Percentiles rank a stretch among this genome's conserved stretches.
Evolutionary conservation across 2,888 invertebrate species (phyloP).

Genomic region (Melieria omissa): DNA sequence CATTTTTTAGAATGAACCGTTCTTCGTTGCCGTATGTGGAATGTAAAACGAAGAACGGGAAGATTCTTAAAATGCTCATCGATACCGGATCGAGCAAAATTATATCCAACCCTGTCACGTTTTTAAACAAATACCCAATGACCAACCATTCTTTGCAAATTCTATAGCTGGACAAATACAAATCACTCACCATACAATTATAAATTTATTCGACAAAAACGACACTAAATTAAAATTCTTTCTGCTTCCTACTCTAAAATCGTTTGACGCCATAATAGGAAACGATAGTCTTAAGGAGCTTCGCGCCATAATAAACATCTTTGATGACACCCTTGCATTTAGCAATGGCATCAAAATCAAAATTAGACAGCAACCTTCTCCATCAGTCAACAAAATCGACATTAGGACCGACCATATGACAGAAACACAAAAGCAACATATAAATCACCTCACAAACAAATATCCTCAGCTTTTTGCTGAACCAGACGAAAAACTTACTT

Average conservation of each 20-base stretch:
- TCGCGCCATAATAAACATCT: background rate
- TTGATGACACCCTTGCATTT: too few species aligned
- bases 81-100: slow-evolving; percentile 11
- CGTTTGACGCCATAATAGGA: background rate
- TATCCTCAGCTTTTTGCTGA: background rate
- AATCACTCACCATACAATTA: background rate
- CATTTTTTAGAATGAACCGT: too few species aligned
- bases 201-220: background rate
- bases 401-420: slow-evolving; percentile 1
- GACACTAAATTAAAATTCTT: background rate
- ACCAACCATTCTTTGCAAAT: background rate
- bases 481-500: background rate
- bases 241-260: background rate
- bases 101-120: background rate
- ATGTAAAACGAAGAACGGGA: slow-evolving; percentile 1
- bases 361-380: background rate
- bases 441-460: slow-evolving; percentile 1
- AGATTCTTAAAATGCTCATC: background rate
- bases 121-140: background rate
- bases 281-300: background rate
- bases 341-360: too few species aligned
- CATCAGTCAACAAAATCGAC: background rate
- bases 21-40: background rate
- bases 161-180: background rate
- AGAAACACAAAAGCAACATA: background rate